Conservation (phyloP, 2,797 vertebrate genomes). For the Melanogrammus aeglefinus region DNA sequence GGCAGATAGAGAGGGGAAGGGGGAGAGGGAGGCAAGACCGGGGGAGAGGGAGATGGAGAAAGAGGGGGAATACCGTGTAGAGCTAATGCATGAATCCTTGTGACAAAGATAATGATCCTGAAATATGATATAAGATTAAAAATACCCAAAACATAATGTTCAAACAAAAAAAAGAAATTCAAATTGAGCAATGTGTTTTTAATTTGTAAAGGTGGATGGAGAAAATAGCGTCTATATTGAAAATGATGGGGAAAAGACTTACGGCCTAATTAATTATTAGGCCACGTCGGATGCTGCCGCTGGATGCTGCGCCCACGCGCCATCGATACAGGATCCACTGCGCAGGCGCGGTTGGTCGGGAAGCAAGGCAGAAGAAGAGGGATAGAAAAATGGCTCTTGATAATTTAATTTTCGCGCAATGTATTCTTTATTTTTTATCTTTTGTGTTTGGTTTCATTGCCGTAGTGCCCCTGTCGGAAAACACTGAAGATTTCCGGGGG, state of each 20-base stretch:
- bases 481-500: constrained; percentile 89
- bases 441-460: constrained; percentile 90
- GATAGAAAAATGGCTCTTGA: constrained; percentile 82
- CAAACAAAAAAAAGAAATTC: background rate
- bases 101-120: background rate
- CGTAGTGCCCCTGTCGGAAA: constrained; percentile 91
- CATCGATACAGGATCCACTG: constrained; percentile 19
- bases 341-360: constrained; percentile 54
- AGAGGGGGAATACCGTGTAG: background rate
- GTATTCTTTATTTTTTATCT: constrained; percentile 87
- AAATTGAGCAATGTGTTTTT: background rate
- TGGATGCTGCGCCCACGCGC: constrained; percentile 59
- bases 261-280: constrained; percentile 40
- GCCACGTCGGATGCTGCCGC: constrained; percentile 13
- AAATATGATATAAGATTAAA: background rate
- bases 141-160: background rate
- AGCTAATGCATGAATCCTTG: background rate
- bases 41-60: background rate
- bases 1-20: constrained; percentile 8
- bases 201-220: background rate
- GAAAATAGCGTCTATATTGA: background rate
- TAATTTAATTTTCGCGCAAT: constrained; percentile 89
- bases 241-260: background rate
- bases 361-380: constrained; percentile 40
- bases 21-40: background rate